These are phyloP conservation scores for Falcaria lacertinaria DNA, from an alignment of 2,888 invertebrate species.

Conservation along the genomic window DNA sequence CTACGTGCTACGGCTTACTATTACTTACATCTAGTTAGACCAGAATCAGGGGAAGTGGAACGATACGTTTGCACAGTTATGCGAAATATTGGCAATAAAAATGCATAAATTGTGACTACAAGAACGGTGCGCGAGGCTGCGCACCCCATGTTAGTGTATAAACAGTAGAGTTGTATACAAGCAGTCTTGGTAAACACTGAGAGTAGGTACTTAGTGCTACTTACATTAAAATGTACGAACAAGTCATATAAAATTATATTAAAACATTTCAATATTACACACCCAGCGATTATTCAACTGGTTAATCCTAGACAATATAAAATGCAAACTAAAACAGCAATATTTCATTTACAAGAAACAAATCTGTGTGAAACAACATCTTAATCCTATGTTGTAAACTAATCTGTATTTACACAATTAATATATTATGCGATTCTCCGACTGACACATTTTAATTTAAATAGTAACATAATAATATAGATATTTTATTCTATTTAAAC, in stretches of 20 bases:
- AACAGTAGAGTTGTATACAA: constrained; percentile 75
- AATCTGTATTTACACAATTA: constrained; percentile 75
- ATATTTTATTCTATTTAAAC: constrained; percentile 70
- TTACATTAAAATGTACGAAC: constrained; percentile 56
- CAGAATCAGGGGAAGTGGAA: constrained; percentile 52
- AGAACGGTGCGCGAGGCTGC: constrained; percentile 54
- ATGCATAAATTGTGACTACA: constrained; percentile 77
- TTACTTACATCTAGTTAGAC: constrained; percentile 55
- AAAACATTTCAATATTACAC: constrained; percentile 64
- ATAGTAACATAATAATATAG: constrained; percentile 65
- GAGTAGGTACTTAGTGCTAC: constrained; percentile 75
- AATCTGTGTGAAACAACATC: constrained; percentile 72
- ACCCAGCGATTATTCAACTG: constrained; percentile 56
- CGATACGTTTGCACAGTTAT: constrained; percentile 54
- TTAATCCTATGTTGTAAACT: constrained; percentile 51
- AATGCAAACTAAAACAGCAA: constrained; percentile 79
- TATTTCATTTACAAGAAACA: constrained; percentile 76
- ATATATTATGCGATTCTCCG: constrained; percentile 76
- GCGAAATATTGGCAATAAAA: constrained; percentile 73
- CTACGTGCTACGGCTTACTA: constrained; percentile 13
- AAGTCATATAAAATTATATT: constrained; percentile 72
- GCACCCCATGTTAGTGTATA: constrained; percentile 62
- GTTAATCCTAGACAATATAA: constrained; percentile 69
- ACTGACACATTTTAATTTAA: constrained; percentile 72
- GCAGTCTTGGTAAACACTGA: constrained; percentile 79